Base-by-base conservation (phyloP, 2,888 invertebrate species). In the Drosophila paranaensis region DNA sequence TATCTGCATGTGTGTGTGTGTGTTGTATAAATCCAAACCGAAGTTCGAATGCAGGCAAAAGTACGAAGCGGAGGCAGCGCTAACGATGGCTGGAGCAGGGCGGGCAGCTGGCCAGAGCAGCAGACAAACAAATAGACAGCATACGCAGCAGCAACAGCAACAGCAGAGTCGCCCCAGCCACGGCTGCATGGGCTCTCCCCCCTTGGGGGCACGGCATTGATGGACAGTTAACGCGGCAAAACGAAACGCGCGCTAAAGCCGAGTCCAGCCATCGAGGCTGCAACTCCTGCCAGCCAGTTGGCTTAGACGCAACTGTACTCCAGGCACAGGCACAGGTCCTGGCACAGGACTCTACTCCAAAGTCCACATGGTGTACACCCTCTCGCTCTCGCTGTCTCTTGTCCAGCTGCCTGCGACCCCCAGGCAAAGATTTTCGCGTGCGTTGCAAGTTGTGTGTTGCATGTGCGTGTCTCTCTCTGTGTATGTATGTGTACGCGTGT, bases 221-320 rank as follows among this genome's bases (percentile, higher is more conserved):
- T 87, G 86, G 87, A 87, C 87, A 87, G 90, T 88, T 87, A 87
- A 87, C 87, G 87, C 89, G 87, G 90, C 82, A 85, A 87, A 87
- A 87, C 80, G 86, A 89, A 50, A 90, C 91, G 91, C 90, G 91
- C 50, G 86, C 89, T 89, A 78, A 79, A 48, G 56, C 33, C 60
- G 48, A 51, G 43, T 42, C 43, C 54, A 48, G 61, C 43, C 48
- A 50, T 16, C 35, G 56, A 45, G 50, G 51, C 51, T 65, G 66
- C 57, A 57, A 46, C 57, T 68, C 54, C 71, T 39, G 60, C 61
- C 71, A 57, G 63, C 63, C 66, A 82, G 77, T 79, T 81, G 89
- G 91, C 89, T 90, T 89, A 90, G 77, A 82, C 88, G 83, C 86
- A 89, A 79, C 87, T 79, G 89, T 87, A 90, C 88, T 71, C 57